Evolutionary conservation across 1,140 invertebrate genomes (phyloP).

Genomic region (Neotoxoptera formosana): DNA sequence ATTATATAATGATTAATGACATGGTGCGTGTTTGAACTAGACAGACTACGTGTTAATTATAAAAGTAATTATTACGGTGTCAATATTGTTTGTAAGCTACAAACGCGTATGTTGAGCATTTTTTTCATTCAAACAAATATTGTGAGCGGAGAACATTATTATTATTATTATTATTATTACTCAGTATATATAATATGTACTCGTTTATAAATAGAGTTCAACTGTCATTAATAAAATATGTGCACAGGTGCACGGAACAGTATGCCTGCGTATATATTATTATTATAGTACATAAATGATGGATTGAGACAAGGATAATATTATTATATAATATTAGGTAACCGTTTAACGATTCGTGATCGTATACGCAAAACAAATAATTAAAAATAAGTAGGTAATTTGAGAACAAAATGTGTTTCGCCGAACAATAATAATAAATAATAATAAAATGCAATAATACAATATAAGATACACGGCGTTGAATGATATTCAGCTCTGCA

Average conservation of each 20-base stretch:
- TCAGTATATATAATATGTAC: too few relatives aligned
- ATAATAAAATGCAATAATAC: background rate
- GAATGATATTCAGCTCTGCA: too few relatives aligned
- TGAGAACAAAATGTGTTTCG: background rate
- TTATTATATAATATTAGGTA: too few relatives aligned
- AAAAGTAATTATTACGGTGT: too few relatives aligned
- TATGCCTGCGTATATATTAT: too few relatives aligned
- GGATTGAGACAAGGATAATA: background rate
- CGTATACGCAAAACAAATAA: background rate
- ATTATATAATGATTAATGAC: background rate
- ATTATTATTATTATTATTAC: too few relatives aligned
- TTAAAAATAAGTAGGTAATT: background rate
- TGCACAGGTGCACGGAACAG: background rate
- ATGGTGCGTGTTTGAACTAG: background rate
- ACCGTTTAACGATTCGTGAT: background rate
- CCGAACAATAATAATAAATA: too few relatives aligned
- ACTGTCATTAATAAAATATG: background rate
- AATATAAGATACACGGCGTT: background rate
- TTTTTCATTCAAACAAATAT: too few relatives aligned
- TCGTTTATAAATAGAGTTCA: background rate
- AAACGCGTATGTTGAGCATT: too few relatives aligned
- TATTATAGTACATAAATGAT: background rate
- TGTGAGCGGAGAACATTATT: too few relatives aligned
- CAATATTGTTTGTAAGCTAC: too few relatives aligned
- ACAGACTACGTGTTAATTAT: background rate